Base-by-base conservation (phyloP, 1,140 invertebrate genomes). In the Whitmania pigra region DNA sequence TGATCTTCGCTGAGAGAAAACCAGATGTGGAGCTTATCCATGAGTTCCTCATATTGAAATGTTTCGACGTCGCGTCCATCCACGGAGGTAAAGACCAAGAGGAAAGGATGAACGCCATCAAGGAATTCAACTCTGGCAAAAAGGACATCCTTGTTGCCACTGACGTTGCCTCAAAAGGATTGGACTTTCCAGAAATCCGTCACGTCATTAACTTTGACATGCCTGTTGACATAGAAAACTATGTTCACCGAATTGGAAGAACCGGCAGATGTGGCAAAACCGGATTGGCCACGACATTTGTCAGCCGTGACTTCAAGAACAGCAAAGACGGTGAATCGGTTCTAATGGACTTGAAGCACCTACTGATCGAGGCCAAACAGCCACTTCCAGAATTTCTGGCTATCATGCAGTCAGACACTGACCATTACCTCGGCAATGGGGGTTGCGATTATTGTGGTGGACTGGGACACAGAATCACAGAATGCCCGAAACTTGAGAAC, bases 161-260 rank as follows among this genome's bases (percentile, higher is more conserved):
- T 0, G 97, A 99, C 81, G 95, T 99, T 0, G 97, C 96, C 2
- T 97, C 94, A 2, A 99, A 99, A 86, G 97, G 66, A 13, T 85
- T 97, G 0, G 96, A 99, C 86, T 99, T 99, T 84, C 88, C 91
- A 2, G 89, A 95, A 77, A 93, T 99, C 71, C 92, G 98, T 79
- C 96, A 99, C 83, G 96, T 99, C 22, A 96, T 99, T 40, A 99
- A 99, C 84, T 99, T 95, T 81, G 96, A 99, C 79, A 98, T 99
- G 95, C 96, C 96, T 0, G 94, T 97, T 78, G 96, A 99, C 79
- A 96, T 99, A 66, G 96, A 99, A 85, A 98, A 99, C 85, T 99
- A 99, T 86, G 90, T 99, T 36, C 96, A 99, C 85, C 86, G 96
- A 75, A 99, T 99, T 81, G 96, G 96, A 74, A 87, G 96, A 82